Evolutionary conservation across 2,888 invertebrate genomes (phyloP).

Genomic region (Aphrophora alni): DNA sequence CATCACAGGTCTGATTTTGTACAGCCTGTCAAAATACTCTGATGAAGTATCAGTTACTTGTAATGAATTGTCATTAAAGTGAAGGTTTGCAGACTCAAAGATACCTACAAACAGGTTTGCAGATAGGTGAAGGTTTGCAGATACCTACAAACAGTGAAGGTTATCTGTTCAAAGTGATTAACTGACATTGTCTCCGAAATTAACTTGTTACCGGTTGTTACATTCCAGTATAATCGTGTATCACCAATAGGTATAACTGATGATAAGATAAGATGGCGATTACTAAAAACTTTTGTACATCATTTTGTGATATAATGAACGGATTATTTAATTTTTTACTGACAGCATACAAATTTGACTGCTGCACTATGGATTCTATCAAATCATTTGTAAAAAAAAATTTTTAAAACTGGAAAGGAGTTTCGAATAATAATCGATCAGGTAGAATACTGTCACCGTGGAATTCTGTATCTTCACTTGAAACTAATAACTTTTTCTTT

Average conservation of each 20-base stretch:
- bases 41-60: conserved; percentile 26
- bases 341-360: neutral
- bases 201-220: no score
- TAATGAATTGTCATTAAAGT: conserved; percentile 51
- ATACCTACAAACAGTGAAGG: no score
- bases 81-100: conserved; percentile 51
- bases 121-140: no score
- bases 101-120: no score
- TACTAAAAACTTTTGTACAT: conserved; percentile 16
- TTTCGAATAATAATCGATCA: no score
- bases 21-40: conserved; percentile 43
- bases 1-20: conserved; percentile 48
- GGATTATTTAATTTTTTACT: conserved; percentile 10
- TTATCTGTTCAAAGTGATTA: conserved; percentile 47
- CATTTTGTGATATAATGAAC: conserved; percentile 1
- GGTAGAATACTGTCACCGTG: no score
- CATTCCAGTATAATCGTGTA: no score
- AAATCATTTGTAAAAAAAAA: neutral
- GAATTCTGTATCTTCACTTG: no score
- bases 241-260: no score
- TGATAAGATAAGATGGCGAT: conserved; percentile 37
- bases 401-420: neutral
- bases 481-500: no score
- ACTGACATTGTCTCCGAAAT: no score
- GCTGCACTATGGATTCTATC: no score